Evolutionary conservation across 2,113 vertebrate species (phyloP).

Genomic region (Paracanthobrama guichenoti): DNA sequence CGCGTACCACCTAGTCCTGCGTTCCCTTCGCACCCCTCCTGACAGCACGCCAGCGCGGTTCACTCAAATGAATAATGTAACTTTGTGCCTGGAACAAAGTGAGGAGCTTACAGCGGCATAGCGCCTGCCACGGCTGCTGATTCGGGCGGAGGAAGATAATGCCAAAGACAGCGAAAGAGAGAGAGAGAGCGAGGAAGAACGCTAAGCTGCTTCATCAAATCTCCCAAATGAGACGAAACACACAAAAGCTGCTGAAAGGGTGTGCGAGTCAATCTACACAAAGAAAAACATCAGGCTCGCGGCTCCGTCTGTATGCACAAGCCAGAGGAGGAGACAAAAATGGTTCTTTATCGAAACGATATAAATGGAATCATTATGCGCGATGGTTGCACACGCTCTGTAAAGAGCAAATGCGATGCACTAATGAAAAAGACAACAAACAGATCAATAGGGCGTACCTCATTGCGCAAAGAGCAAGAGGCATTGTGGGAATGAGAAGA

Average conservation of each 20-base stretch:
- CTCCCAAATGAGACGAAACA: constrained; percentile 53
- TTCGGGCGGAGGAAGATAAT: constrained; percentile 48
- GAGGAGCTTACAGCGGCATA: constrained; percentile 51
- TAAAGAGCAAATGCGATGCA: constrained; percentile 32
- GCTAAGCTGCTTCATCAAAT: constrained; percentile 57
- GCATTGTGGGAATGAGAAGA: constrained; percentile 29
- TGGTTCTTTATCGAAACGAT: constrained; percentile 37
- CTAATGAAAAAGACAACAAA: constrained; percentile 49
- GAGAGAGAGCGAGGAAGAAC: neutral
- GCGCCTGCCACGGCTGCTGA: constrained; percentile 50
- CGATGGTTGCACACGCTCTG: constrained; percentile 34
- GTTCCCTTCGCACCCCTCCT: constrained; percentile 22
- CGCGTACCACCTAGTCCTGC: constrained; percentile 30
- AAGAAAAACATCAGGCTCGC: constrained; percentile 46
- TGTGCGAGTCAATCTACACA: constrained; percentile 50
- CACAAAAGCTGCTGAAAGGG: constrained; percentile 45
- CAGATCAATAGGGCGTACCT: constrained; percentile 49
- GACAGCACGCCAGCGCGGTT: constrained; percentile 35
- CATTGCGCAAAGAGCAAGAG: constrained; percentile 47
- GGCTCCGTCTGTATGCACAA: constrained; percentile 33
- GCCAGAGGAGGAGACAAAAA: constrained; percentile 46
- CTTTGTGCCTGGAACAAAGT: constrained; percentile 49
- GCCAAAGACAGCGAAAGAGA: constrained; percentile 38
- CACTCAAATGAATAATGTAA: constrained; percentile 56
- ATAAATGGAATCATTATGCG: constrained; percentile 51